These are phyloP conservation scores for Ostrea denselamellosa DNA, from an alignment of 1,140 invertebrate species.

Conservation along the genomic window DNA sequence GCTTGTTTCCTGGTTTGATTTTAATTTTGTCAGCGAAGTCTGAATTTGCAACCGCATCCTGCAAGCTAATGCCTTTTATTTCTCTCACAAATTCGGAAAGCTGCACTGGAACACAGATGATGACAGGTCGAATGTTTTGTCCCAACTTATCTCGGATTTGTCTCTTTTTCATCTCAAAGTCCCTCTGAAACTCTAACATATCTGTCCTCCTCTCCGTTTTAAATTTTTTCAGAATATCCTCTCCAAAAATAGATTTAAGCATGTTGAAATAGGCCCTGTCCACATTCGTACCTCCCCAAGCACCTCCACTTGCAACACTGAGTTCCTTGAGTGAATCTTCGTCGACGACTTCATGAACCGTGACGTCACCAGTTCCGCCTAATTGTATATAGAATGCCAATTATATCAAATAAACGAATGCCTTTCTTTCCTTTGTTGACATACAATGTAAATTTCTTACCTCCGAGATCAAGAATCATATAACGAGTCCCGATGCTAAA, in stretches of 20 bases:
- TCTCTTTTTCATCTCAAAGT: conserved; percentile 44
- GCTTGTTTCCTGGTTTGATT: conserved; percentile 36
- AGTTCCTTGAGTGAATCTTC: conserved; percentile 51
- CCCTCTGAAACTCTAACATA: conserved; percentile 30
- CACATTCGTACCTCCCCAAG: conserved; percentile 57
- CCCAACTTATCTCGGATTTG: neutral
- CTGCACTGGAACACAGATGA: neutral
- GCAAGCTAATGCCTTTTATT: neutral
- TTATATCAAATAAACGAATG: neutral
- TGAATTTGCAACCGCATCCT: neutral
- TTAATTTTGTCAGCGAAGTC: conserved; percentile 4
- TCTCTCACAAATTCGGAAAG: neutral
- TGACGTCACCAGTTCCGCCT: conserved; percentile 61
- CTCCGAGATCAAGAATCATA: conserved; percentile 59
- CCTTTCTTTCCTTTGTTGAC: neutral
- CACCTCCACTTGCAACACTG: conserved; percentile 51
- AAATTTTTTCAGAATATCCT: conserved; percentile 41
- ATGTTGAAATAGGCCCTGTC: conserved; percentile 48
- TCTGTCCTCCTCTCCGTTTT: conserved; percentile 41
- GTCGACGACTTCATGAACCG: conserved; percentile 51
- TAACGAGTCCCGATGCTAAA: conserved; percentile 52
- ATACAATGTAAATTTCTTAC: conserved; percentile 42
- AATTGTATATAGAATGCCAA: neutral
- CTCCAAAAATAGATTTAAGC: conserved; percentile 36
- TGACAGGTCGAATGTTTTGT: neutral